Conservation (phyloP, 2,888 invertebrate species). For the Catocala sponsa region DNA sequence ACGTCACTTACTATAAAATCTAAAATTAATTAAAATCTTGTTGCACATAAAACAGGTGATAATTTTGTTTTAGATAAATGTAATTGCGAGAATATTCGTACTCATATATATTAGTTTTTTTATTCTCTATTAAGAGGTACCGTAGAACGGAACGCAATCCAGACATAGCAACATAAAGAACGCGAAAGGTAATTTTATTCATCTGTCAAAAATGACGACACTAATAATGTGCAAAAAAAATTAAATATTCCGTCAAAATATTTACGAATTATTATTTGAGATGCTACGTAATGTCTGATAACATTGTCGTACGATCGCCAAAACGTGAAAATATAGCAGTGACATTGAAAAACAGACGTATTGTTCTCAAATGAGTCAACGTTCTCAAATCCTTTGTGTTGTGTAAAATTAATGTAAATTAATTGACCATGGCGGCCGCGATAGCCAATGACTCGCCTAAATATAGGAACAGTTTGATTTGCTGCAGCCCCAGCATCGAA, state of each 20-base stretch:
- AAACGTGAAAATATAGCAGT: slow-evolving; percentile 17
- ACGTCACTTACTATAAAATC: background rate
- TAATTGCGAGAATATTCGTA: too few species aligned
- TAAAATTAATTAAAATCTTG: background rate
- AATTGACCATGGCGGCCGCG: slow-evolving; percentile 73
- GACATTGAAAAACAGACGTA: slow-evolving; percentile 21
- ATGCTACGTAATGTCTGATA: slow-evolving; percentile 40
- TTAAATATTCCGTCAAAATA: slow-evolving; percentile 20
- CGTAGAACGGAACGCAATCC: slow-evolving; percentile 48
- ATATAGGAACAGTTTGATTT: slow-evolving; percentile 81
- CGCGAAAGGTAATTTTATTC: slow-evolving; percentile 31
- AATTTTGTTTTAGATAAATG: too few species aligned
- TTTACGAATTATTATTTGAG: slow-evolving; percentile 40
- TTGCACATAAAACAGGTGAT: too few species aligned
- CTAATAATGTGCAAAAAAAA: slow-evolving; percentile 47
- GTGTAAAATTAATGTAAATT: slow-evolving; percentile 26
- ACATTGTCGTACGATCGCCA: slow-evolving; percentile 23
- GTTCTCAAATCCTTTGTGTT: slow-evolving; percentile 16
- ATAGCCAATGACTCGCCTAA: slow-evolving; percentile 81
- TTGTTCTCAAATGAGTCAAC: slow-evolving; percentile 29
- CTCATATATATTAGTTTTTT: background rate
- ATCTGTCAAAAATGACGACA: slow-evolving; percentile 59
- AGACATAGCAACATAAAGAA: slow-evolving; percentile 40
- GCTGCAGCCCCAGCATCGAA: slow-evolving; percentile 81
- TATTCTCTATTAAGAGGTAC: too few species aligned